These are phyloP conservation scores for Macrotis lagotis DNA, from an alignment of 2,113 vertebrate species.

Conservation along the genomic window DNA sequence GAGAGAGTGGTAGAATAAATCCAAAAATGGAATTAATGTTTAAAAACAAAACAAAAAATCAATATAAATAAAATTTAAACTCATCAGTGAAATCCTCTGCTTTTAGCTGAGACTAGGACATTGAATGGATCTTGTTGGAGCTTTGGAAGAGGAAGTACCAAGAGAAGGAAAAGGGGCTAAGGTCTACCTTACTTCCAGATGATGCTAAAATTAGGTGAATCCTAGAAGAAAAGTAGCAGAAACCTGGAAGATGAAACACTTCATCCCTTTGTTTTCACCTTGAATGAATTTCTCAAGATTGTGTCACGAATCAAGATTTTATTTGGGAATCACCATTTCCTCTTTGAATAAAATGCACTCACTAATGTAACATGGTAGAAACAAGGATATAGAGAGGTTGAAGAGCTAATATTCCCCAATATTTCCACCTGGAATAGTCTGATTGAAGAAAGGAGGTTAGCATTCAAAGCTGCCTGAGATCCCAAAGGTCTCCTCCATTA, in stretches of 20 bases:
- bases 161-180: too few species aligned
- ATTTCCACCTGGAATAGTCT: too few species aligned
- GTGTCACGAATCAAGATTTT: background rate
- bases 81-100: background rate
- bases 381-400: too few species aligned
- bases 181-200: background rate
- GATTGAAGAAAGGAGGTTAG: too few species aligned
- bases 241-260: background rate
- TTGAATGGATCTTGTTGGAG: background rate
- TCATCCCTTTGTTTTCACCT: background rate
- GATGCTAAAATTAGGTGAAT: background rate
- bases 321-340: background rate
- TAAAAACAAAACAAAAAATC: too few species aligned
- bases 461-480: too few species aligned
- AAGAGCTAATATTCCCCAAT: too few species aligned
- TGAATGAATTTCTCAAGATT: background rate
- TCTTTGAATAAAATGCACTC: too few species aligned
- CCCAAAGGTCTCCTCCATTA: too few species aligned
- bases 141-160: too few species aligned
- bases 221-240: background rate
- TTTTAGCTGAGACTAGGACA: background rate
- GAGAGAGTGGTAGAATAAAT: background rate
- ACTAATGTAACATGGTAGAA: too few species aligned
- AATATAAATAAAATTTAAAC: background rate
- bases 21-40: background rate